Evolutionary conservation across 1,140 invertebrate species (phyloP).

Genomic region (Procambarus virginalis): DNA sequence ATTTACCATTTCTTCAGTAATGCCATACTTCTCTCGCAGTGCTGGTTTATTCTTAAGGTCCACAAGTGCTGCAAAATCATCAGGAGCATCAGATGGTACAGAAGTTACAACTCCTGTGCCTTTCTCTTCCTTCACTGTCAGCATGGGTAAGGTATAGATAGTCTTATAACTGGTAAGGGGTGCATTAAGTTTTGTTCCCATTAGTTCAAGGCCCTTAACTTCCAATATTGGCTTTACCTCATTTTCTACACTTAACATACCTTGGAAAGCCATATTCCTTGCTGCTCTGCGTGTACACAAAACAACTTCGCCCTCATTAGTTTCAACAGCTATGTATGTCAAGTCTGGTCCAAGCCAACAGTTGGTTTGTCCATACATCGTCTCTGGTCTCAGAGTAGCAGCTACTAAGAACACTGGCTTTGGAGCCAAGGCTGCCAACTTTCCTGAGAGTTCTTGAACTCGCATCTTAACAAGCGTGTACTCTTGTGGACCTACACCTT

Average conservation of each 20-base stretch:
- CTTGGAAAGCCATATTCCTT: constrained; percentile 97
- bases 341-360: constrained; percentile 98
- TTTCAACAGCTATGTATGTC: constrained; percentile 89
- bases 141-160: constrained; percentile 97
- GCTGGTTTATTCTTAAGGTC: constrained; percentile 97
- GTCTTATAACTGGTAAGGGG: constrained; percentile 87
- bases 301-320: constrained; percentile 79
- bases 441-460: constrained; percentile 74
- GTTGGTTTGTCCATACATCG: constrained; percentile 99
- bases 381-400: constrained; percentile 98
- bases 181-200: constrained; percentile 87
- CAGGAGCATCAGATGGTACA: constrained; percentile 98
- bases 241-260: constrained; percentile 88
- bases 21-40: constrained; percentile 93
- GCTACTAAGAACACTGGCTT: constrained; percentile 88
- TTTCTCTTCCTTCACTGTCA: constrained; percentile 98
- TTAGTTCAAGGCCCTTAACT: constrained; percentile 82
- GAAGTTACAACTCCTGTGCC: constrained; percentile 98
- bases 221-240: constrained; percentile 81
- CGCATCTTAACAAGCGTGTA: constrained; percentile 98
- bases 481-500: constrained; percentile 98
- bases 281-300: constrained; percentile 91
- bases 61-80: constrained; percentile 96
- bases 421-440: constrained; percentile 27
- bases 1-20: constrained; percentile 94